Conservation (phyloP, 1,140 invertebrate species). For the Drosophila watanabei region DNA sequence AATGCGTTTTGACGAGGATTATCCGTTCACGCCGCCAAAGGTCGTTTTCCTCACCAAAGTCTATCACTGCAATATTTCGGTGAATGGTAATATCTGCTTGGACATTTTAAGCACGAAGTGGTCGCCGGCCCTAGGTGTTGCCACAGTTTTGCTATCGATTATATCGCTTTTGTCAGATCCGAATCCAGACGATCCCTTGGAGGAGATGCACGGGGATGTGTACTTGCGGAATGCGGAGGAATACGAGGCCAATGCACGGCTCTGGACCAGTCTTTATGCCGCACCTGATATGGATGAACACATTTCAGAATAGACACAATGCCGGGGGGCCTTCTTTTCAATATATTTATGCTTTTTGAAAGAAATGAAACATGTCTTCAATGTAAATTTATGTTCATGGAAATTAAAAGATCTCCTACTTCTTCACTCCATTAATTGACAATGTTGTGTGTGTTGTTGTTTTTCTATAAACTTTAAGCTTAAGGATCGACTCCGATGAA, state of each 20-base stretch:
- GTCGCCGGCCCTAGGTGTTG: neutral
- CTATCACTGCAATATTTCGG: neutral
- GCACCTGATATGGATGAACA: too few species aligned
- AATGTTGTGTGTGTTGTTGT: too few species aligned
- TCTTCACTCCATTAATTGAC: neutral
- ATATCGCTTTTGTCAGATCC: neutral
- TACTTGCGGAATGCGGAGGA: neutral
- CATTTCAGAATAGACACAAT: too few species aligned
- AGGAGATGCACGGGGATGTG: rapidly evolving
- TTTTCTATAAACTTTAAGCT: too few species aligned
- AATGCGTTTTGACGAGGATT: rapidly evolving
- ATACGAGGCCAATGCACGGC: neutral
- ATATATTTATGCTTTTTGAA: too few species aligned
- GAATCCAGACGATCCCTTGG: neutral
- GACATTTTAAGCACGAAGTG: neutral
- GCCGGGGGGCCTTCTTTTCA: too few species aligned
- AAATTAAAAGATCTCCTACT: neutral
- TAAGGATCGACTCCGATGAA: constrained; percentile 37
- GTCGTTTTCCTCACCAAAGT: neutral
- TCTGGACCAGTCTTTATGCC: neutral
- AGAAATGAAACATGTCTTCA: too few species aligned
- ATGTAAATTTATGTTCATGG: neutral
- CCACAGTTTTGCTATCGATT: neutral
- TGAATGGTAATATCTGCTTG: neutral
- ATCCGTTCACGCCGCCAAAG: neutral